Base-by-base conservation (phyloP, 2,113 vertebrate species). In the Dipodomys spectabilis region DNA sequence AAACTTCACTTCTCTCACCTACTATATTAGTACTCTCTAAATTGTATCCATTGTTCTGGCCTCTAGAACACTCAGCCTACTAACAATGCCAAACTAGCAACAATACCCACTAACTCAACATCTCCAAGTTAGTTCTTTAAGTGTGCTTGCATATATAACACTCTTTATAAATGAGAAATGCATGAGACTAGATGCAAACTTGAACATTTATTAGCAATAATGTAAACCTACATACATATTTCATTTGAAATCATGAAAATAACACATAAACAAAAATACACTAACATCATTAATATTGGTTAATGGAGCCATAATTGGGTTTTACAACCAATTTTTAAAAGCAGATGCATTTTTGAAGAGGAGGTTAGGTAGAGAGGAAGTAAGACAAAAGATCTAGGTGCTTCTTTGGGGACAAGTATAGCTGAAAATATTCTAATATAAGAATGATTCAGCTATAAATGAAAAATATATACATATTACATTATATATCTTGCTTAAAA, bases 351-450 rank as follows among this genome's bases (percentile, higher is more conserved):
- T 72, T 35, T 57, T 11, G 53, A 57, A 57, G 16, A 57, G 15
- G 12, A 16, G 15, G 15, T 57, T 57, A 57, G 20, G 3, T 6
- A 27, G 1, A 2, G 2, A 2, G 1, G 64, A 6, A 10, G 3
- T 35, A 69, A 77, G 19, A 64, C 81, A 86, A 69, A 89, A 39
- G 9, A 67, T 6, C 3, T 32, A n/a, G 2, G 12, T 39, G 4
- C 49, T 88, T 75, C 16, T 1, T 25, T 44, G 35, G 30, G 7
- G 25, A 28, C 0, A 28, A 20, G 18, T 71, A 20, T 32, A 53
- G n/a, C 15, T 25, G 45, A 1, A 84, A 20, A 20, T 10, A 65
- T 65, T 60, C 73, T 90, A 20, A 27, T 4, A n/a, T 23, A 82
- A 35, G 6, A 69, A 65, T 44, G 3, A 5, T 28, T 81, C 77